A percentile compares a stretch with the other conserved stretches of the same genome.
Conservation (phyloP, 2,888 invertebrate species). For the Cantharis rustica region DNA sequence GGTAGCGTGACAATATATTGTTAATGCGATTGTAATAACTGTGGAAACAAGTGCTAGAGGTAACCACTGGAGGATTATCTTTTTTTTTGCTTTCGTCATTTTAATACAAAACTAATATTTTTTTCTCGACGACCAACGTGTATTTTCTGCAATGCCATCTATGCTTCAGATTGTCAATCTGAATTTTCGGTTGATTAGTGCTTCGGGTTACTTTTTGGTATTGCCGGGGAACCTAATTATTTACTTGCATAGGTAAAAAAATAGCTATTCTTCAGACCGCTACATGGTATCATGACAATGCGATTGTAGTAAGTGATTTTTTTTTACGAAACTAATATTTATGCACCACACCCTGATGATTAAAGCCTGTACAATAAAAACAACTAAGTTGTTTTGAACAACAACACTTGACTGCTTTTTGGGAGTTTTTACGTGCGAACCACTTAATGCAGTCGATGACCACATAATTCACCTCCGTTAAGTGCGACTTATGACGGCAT, state of each 20-base stretch:
- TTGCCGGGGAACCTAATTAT: too few relatives aligned
- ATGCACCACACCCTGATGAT: background rate
- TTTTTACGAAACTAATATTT: too few relatives aligned
- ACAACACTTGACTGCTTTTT: background rate
- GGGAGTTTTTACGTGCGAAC: background rate
- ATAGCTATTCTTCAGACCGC: too few relatives aligned
- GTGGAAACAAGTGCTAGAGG: background rate
- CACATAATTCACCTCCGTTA: background rate
- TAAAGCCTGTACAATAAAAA: background rate
- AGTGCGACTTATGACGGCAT: background rate
- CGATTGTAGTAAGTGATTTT: too few relatives aligned
- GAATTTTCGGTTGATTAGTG: too few relatives aligned
- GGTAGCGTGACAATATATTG: background rate
- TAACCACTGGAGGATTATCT: background rate
- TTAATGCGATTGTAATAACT: background rate
- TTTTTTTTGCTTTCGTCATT: background rate
- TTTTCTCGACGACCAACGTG: too few relatives aligned
- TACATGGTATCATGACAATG: too few relatives aligned
- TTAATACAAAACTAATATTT: too few relatives aligned
- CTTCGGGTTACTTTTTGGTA: too few relatives aligned
- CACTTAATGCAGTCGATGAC: background rate
- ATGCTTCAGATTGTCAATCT: too few relatives aligned
- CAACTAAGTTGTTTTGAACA: background rate
- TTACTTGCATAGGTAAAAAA: too few relatives aligned
- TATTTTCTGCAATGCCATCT: too few relatives aligned